phyloP scores from a whole-genome alignment of 2,888 invertebrate species.

The Agrochola circellaris region DNA sequence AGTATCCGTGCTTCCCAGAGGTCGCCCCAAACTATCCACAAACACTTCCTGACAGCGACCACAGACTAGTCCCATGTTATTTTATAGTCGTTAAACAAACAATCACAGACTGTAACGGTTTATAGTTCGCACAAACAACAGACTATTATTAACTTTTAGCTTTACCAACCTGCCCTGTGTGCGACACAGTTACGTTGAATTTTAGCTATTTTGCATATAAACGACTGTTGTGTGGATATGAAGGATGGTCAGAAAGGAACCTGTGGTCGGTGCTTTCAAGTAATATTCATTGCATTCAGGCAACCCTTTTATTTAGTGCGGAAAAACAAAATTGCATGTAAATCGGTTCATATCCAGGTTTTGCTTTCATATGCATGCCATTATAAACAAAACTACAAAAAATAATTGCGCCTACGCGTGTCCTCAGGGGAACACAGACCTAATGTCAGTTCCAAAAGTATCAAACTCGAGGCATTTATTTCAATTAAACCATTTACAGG shows the following conservation, averaged over 20 bases:
- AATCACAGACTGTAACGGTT: conserved; percentile 57
- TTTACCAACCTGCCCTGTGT: conserved; percentile 36
- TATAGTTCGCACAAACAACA: conserved; percentile 61
- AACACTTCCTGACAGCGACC: background rate
- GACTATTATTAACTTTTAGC: conserved; percentile 65
- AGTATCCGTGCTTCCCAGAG: conserved; percentile 33
- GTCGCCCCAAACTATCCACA: conserved; percentile 18
- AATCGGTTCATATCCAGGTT: background rate
- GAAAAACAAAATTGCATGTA: background rate
- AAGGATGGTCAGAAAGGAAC: background rate
- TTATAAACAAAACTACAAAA: background rate
- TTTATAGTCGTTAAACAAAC: conserved; percentile 58
- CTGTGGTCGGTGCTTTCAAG: background rate
- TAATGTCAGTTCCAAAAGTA: background rate
- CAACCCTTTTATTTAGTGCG: background rate
- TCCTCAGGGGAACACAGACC: background rate
- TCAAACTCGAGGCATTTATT: too few species aligned
- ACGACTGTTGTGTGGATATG: background rate
- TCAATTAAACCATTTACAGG: too few species aligned
- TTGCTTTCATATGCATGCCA: background rate
- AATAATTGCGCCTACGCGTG: background rate
- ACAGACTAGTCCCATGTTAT: conserved; percentile 27
- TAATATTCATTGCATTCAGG: background rate
- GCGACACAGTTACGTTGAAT: conserved; percentile 12
- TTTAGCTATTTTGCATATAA: conserved; percentile 34